Evolutionary conservation across 1,140 invertebrate genomes (phyloP).

Genomic region (Macrostomum lignano): DNA sequence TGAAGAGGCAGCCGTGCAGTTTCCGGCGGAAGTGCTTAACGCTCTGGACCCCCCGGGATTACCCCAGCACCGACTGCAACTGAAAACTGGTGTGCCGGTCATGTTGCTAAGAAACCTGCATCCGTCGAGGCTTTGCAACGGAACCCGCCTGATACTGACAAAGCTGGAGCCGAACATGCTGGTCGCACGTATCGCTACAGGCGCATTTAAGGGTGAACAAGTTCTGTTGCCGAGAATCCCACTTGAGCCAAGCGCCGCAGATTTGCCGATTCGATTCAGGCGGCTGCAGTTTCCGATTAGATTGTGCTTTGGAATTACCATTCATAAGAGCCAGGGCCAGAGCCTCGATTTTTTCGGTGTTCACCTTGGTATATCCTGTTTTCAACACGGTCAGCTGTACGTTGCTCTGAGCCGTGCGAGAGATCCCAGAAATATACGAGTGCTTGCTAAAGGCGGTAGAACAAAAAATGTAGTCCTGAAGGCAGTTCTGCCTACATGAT

Average conservation of each 20-base stretch:
- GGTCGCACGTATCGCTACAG: constrained; percentile 9
- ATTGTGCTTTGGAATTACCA: constrained; percentile 30
- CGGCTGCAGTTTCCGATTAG: constrained; percentile 30
- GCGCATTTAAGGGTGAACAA: constrained; percentile 4
- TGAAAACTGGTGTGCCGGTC: constrained; percentile 16
- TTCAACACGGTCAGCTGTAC: too few relatives aligned
- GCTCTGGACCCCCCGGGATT: constrained; percentile 14
- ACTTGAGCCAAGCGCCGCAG: constrained; percentile 9
- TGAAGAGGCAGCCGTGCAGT: constrained; percentile 9
- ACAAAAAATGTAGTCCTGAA: too few relatives aligned
- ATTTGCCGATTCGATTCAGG: constrained; percentile 20
- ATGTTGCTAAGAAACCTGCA: constrained; percentile 24
- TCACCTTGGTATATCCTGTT: too few relatives aligned
- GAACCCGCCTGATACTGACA: constrained; percentile 15
- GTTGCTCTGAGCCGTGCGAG: too few relatives aligned
- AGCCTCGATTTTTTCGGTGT: too few relatives aligned
- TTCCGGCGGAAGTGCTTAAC: constrained; percentile 20
- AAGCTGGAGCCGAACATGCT: constrained; percentile 10
- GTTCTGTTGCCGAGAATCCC: constrained; percentile 11
- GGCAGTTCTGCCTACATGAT: too few relatives aligned
- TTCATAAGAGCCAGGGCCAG: too few relatives aligned
- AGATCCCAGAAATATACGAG: too few relatives aligned
- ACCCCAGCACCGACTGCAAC: too few relatives aligned
- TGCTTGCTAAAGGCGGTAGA: too few relatives aligned
- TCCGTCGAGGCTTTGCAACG: constrained; percentile 16